Percentiles rank a stretch among this genome's conserved stretches.
Evolutionary conservation across 2,113 vertebrate species (phyloP).

Genomic region (Mobula birostris): DNA sequence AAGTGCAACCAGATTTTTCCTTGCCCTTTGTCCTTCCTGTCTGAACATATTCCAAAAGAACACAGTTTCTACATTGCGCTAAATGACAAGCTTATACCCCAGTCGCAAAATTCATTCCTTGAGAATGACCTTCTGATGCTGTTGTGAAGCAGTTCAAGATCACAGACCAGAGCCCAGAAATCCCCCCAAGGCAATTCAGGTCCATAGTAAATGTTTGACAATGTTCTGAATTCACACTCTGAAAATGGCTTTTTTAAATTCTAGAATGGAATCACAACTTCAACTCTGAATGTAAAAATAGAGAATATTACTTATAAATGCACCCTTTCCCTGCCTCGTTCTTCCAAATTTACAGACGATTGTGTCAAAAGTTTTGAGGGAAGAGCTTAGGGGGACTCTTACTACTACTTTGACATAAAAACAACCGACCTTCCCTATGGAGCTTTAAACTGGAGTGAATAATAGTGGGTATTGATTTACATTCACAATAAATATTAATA

Average conservation of each 20-base stretch:
- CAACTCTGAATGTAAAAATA: background rate
- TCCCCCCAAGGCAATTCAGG: background rate
- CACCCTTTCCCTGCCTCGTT: background rate
- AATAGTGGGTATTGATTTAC: background rate
- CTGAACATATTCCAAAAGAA: background rate
- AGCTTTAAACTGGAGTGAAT: background rate
- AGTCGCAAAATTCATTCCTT: background rate
- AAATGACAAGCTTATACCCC: background rate
- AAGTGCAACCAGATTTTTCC: background rate
- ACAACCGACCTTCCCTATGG: too few species aligned
- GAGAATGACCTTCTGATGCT: background rate
- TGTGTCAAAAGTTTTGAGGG: background rate
- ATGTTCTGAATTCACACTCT: background rate
- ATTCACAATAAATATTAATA: background rate
- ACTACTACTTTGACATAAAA: background rate
- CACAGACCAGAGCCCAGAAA: background rate
- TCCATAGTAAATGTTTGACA: background rate
- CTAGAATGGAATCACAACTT: background rate
- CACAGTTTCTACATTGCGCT: background rate
- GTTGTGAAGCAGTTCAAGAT: background rate
- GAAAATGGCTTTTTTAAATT: background rate
- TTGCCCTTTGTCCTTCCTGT: background rate
- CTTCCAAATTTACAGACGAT: background rate
- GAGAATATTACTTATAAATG: background rate
- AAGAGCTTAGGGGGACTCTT: too few species aligned